These are phyloP conservation scores for Dryoscopus gambensis DNA, from an alignment of 2,113 vertebrate genomes.

Conservation along the genomic window DNA sequence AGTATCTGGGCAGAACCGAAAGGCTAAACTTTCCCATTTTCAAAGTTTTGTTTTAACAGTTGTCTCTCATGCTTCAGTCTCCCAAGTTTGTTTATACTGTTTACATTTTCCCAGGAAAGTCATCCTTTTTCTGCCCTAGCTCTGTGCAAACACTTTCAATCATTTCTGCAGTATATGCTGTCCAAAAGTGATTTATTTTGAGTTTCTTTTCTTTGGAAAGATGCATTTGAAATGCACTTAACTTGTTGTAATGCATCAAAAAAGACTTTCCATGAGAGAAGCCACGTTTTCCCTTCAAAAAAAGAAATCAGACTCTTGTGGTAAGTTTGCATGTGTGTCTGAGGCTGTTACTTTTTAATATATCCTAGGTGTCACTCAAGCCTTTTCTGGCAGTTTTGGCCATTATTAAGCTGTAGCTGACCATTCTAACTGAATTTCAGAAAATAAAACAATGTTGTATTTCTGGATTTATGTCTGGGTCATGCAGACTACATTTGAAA, in stretches of 20 bases:
- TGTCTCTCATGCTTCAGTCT: background rate
- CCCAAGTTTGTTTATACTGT: conserved; percentile 7
- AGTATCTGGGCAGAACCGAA: background rate
- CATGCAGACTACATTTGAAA: background rate
- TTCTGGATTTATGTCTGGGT: background rate
- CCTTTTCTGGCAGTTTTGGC: background rate
- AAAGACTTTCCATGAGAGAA: background rate
- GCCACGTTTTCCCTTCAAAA: background rate
- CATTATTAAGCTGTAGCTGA: background rate
- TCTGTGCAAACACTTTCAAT: conserved; percentile 35
- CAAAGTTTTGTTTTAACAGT: background rate
- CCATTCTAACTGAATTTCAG: background rate
- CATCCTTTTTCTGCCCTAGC: conserved; percentile 1
- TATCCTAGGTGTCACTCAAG: background rate
- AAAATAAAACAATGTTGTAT: background rate
- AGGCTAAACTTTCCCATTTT: background rate
- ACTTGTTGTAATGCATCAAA: background rate
- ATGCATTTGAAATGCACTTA: background rate
- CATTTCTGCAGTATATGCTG: background rate
- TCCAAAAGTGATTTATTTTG: conserved; percentile 17
- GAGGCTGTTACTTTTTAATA: background rate
- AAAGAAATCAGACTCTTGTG: background rate
- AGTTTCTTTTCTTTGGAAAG: background rate
- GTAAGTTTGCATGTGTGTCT: background rate
- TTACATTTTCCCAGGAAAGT: conserved; percentile 43